Evolutionary conservation across 2,797 vertebrate species (phyloP).

Genomic region (Lithobates sylvaticus): DNA sequence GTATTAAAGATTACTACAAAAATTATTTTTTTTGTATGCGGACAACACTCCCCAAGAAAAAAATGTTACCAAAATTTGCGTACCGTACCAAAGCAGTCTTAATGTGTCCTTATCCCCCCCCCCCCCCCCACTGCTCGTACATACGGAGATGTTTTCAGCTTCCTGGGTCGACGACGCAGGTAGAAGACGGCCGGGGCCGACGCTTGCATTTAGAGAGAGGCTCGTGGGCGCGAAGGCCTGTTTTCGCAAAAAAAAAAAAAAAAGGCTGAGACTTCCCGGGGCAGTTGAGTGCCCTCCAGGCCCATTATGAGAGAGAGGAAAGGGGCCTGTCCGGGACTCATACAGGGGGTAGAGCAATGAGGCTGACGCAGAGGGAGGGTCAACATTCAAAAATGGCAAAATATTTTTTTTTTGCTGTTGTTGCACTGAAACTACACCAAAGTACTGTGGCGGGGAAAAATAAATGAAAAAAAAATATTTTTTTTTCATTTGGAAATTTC

Average conservation of each 20-base stretch:
- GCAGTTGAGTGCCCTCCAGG: constrained; percentile 62
- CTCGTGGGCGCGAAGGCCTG: not conserved
- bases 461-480: not conserved
- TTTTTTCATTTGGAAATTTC: constrained; percentile 8
- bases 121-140: not conserved
- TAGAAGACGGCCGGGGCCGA: constrained; percentile 1
- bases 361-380: constrained; percentile 21
- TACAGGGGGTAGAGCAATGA: constrained; percentile 19
- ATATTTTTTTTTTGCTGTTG: not conserved
- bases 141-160: not conserved
- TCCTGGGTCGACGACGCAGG: not conserved
- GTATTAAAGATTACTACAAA: constrained; percentile 24
- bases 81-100: constrained; percentile 47
- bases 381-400: constrained; percentile 10
- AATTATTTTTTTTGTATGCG: constrained; percentile 1
- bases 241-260: not conserved
- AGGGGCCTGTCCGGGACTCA: constrained; percentile 27
- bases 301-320: constrained; percentile 49
- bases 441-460: constrained; percentile 27
- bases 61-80: constrained; percentile 23
- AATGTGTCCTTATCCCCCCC: constrained; percentile 5
- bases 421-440: constrained; percentile 45
- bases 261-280: constrained; percentile 76
- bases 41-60: not conserved
- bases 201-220: constrained; percentile 43